A percentile compares a stretch with the other conserved stretches of the same genome.
Conservation (phyloP, 2,113 vertebrate species). For the Syngnathoides biaculeatus region DNA sequence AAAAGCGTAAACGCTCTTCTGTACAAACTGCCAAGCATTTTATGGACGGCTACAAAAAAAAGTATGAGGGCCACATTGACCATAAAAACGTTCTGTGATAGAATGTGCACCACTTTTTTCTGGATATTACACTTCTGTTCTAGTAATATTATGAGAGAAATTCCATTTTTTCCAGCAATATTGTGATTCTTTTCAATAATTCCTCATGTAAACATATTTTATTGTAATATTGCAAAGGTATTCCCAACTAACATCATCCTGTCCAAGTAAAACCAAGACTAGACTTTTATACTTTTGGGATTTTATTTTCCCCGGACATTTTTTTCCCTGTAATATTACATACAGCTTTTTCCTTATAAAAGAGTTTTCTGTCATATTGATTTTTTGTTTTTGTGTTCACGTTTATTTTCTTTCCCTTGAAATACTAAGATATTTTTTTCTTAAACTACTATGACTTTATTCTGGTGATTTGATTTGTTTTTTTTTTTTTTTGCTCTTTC, state of each 20-base stretch:
- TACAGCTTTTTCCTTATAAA: too few relatives aligned
- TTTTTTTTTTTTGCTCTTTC: background rate
- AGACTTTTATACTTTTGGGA: background rate
- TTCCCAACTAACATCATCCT: background rate
- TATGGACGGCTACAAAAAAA: too few relatives aligned
- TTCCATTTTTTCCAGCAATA: background rate
- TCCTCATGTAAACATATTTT: background rate
- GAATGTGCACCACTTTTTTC: background rate
- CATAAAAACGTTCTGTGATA: background rate
- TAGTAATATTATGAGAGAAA: too few relatives aligned
- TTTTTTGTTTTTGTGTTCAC: too few relatives aligned
- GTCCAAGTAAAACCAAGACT: background rate
- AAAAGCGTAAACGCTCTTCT: conserved; percentile 52
- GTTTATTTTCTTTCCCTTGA: too few relatives aligned
- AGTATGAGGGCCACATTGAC: background rate
- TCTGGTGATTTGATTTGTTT: background rate
- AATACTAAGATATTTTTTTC: background rate
- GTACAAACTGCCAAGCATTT: conserved; percentile 23
- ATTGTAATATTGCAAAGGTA: background rate
- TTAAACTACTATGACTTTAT: background rate
- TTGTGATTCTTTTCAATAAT: background rate
- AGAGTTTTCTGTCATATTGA: too few relatives aligned
- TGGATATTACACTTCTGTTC: too few relatives aligned
- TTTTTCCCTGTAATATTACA: too few relatives aligned
- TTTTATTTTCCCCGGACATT: too few relatives aligned